Evolutionary conservation across 2,113 vertebrate species (phyloP).

Genomic region (Solea senegalensis): DNA sequence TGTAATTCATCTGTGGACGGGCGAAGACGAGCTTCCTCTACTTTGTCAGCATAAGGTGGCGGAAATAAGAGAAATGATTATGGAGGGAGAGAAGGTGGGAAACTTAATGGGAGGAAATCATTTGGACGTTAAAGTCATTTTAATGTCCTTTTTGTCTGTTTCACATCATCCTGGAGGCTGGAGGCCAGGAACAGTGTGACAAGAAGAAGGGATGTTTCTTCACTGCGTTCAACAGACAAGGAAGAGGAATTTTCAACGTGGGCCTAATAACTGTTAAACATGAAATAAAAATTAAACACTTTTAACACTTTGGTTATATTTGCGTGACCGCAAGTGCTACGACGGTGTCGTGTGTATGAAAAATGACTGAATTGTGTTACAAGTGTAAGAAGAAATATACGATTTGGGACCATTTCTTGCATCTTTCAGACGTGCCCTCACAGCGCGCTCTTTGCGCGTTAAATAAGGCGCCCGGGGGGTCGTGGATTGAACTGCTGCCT

Average conservation of each 20-base stretch:
- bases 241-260: background rate
- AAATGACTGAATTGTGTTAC: conserved; percentile 4
- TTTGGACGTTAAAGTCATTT: conserved; percentile 80
- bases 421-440: conserved; percentile 47
- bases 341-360: background rate
- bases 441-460: conserved; percentile 61
- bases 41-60: conserved; percentile 63
- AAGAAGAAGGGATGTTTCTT: conserved; percentile 42
- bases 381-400: conserved; percentile 34
- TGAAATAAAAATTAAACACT: no score
- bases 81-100: conserved; percentile 66
- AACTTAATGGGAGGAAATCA: conserved; percentile 83
- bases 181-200: conserved; percentile 9
- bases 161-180: conserved; percentile 69
- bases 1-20: conserved; percentile 78
- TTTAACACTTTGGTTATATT: conserved; percentile 10
- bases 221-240: conserved; percentile 15
- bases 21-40: conserved; percentile 68
- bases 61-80: conserved; percentile 83
- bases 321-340: background rate
- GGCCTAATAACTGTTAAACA: no score
- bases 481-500: conserved; percentile 64
- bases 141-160: conserved; percentile 77
- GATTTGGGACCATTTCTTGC: conserved; percentile 30
- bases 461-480: conserved; percentile 62